Evolutionary conservation across 2,888 invertebrate species (phyloP).

Genomic region (Carabus problematicus): DNA sequence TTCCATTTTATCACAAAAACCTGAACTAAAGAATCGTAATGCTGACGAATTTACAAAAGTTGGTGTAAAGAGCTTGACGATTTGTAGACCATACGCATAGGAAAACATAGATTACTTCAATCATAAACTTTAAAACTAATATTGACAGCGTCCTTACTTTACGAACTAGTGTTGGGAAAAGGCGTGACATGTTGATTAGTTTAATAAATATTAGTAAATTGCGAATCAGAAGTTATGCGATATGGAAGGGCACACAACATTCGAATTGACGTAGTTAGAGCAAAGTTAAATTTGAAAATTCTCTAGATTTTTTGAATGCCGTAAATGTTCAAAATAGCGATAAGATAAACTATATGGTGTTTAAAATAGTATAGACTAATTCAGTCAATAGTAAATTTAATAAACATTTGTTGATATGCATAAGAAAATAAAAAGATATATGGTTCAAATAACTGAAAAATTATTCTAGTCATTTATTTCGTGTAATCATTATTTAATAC

Average conservation of each 20-base stretch:
- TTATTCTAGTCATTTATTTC: neutral
- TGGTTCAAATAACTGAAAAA: neutral
- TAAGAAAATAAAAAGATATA: too few relatives aligned
- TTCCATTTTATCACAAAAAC: conserved; percentile 53
- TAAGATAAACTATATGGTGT: too few relatives aligned
- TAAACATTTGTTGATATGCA: too few relatives aligned
- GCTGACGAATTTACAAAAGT: conserved; percentile 25
- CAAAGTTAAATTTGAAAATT: too few relatives aligned
- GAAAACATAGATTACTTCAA: neutral
- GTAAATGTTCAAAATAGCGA: too few relatives aligned
- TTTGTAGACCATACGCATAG: conserved; percentile 23
- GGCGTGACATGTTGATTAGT: conserved; percentile 25
- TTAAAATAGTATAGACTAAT: too few relatives aligned
- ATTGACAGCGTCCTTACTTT: conserved; percentile 18
- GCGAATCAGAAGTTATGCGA: neutral
- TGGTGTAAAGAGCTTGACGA: conserved; percentile 18
- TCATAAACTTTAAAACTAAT: conserved; percentile 12
- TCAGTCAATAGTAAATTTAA: too few relatives aligned
- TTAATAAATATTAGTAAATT: conserved; percentile 8
- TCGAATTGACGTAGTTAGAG: neutral
- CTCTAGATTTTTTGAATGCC: too few relatives aligned
- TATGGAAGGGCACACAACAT: neutral
- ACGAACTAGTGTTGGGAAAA: conserved; percentile 27
- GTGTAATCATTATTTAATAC: neutral
- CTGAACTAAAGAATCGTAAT: conserved; percentile 25